These are phyloP conservation scores for Hecatera dysodea DNA, from an alignment of 2,888 invertebrate genomes.

Conservation along the genomic window DNA sequence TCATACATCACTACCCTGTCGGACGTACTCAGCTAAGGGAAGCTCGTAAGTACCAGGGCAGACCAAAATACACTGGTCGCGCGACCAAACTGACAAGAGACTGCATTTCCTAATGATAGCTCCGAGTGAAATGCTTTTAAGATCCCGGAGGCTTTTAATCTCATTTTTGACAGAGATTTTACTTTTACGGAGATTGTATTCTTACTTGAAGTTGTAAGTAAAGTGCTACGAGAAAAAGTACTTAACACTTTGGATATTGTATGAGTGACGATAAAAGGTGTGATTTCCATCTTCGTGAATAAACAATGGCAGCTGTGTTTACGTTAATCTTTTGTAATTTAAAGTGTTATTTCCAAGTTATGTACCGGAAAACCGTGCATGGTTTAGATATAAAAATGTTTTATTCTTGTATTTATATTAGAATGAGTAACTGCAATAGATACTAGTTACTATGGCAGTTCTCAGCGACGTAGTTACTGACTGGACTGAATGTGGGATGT, in stretches of 20 bases:
- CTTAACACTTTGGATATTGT: constrained; percentile 36
- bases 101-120: constrained; percentile 69
- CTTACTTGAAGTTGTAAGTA: background rate
- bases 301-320: constrained; percentile 28
- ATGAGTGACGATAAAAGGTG: constrained; percentile 14
- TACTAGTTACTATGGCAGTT: constrained; percentile 8
- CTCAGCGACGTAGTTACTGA: constrained; percentile 35
- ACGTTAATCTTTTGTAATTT: constrained; percentile 2
- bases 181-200: constrained; percentile 28
- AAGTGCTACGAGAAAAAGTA: constrained; percentile 41
- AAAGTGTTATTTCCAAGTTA: constrained; percentile 11
- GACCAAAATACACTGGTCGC: constrained; percentile 44
- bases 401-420: constrained; percentile 6
- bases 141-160: constrained; percentile 49
- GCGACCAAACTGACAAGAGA: constrained; percentile 56
- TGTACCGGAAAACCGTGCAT: background rate
- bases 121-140: constrained; percentile 60
- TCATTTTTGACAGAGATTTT: constrained; percentile 32
- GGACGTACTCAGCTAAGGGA: constrained; percentile 29
- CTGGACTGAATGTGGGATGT: constrained; percentile 25
- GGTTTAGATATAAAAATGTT: constrained; percentile 1
- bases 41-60: constrained; percentile 26
- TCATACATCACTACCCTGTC: constrained; percentile 47
- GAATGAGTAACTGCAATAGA: constrained; percentile 32
- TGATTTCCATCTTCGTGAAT: constrained; percentile 33